These are phyloP conservation scores for Taenioides sp. DNA, from an alignment of 2,797 vertebrate genomes.

Conservation along the genomic window DNA sequence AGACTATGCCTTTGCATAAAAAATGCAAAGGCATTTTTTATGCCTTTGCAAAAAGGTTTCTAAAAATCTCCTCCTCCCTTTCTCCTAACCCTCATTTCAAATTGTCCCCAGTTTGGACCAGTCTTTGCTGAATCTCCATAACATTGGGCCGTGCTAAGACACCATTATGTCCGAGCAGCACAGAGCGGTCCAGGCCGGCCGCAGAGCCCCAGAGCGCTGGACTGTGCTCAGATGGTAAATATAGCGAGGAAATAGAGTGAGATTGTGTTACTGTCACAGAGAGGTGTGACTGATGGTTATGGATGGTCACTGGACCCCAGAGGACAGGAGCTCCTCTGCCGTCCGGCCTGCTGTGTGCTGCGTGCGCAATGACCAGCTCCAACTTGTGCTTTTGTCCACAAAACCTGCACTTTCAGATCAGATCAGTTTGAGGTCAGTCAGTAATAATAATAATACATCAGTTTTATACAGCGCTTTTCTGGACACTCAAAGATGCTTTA, in stretches of 20 bases:
- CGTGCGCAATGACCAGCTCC: not conserved
- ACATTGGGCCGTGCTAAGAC: slow-evolving; percentile 69
- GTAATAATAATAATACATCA: too few relatives aligned
- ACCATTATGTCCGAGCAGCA: slow-evolving; percentile 61
- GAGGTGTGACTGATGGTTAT: slow-evolving; percentile 52
- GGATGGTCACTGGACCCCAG: slow-evolving; percentile 13
- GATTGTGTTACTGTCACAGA: slow-evolving; percentile 57
- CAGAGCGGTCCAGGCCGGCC: slow-evolving; percentile 45
- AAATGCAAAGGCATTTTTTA: too few relatives aligned
- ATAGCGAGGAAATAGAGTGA: slow-evolving; percentile 56
- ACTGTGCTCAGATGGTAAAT: slow-evolving; percentile 79
- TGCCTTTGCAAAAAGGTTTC: not conserved
- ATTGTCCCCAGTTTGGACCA: slow-evolving; percentile 59
- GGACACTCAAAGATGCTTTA: too few relatives aligned
- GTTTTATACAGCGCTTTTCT: too few relatives aligned
- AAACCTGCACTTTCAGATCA: not conserved
- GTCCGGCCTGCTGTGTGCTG: not conserved
- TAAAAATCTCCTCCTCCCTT: slow-evolving; percentile 7
- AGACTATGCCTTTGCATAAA: too few relatives aligned
- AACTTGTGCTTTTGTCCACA: not conserved
- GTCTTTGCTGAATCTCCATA: slow-evolving; percentile 69
- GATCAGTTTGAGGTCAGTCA: not conserved
- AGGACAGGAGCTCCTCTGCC: slow-evolving; percentile 31
- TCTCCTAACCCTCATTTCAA: slow-evolving; percentile 28
- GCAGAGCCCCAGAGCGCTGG: slow-evolving; percentile 68